Conservation (phyloP, 2,797 vertebrate species). For the Picus viridis region DNA sequence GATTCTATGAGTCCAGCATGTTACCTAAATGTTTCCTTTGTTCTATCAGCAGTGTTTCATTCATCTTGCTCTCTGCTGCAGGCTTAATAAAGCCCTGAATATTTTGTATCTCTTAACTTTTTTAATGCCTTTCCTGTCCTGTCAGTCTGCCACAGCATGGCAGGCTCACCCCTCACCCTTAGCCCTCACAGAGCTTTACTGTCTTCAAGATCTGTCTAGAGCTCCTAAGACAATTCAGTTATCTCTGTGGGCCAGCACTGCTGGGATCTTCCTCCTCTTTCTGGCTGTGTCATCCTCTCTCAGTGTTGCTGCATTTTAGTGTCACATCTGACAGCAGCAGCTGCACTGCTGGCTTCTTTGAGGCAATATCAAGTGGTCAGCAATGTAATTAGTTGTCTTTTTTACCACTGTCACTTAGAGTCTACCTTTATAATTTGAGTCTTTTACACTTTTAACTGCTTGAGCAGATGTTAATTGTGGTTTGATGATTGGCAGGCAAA, state of each 20-base stretch:
- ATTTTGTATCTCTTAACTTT: background rate
- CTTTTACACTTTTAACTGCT: background rate
- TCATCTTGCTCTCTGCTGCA: background rate
- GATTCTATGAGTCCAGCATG: too few relatives aligned
- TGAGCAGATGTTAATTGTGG: background rate
- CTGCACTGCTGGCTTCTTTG: background rate
- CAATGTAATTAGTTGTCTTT: background rate
- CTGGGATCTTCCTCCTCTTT: background rate
- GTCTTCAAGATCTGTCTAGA: background rate
- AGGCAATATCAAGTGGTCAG: background rate
- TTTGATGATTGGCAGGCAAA: slow-evolving; percentile 82
- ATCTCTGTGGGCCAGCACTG: background rate
- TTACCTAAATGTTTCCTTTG: background rate
- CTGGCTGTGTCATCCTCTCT: background rate
- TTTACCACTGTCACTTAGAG: background rate
- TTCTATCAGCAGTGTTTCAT: background rate
- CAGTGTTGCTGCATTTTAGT: background rate
- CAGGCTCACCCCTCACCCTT: background rate
- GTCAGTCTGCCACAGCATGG: background rate
- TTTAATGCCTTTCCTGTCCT: background rate
- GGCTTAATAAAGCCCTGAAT: background rate
- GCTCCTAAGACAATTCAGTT: background rate
- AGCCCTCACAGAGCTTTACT: background rate
- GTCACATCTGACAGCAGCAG: background rate
- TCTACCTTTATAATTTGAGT: background rate